phyloP scores from a whole-genome alignment of 2,797 vertebrate species.

The Cossypha dichroa region DNA sequence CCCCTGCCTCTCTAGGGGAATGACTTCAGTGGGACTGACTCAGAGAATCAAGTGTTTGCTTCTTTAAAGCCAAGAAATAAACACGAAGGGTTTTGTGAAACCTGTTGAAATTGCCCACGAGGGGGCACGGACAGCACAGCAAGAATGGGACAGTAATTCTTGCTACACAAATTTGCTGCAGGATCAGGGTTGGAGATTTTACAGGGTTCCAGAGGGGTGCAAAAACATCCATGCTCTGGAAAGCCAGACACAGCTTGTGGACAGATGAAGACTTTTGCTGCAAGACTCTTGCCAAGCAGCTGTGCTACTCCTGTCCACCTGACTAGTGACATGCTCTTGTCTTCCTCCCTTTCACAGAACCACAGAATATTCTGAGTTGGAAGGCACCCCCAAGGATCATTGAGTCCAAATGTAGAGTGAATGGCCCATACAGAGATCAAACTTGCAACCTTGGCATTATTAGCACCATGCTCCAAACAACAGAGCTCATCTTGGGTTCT shows the following conservation, averaged over 20 bases:
- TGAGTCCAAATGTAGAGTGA: not conserved
- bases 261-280: not conserved
- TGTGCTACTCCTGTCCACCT: not conserved
- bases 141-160: not conserved
- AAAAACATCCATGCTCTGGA: not conserved
- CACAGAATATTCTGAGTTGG: not conserved
- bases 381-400: not conserved
- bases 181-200: not conserved
- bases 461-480: not conserved
- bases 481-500: not conserved
- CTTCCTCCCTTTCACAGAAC: not conserved
- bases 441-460: not conserved
- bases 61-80: not conserved
- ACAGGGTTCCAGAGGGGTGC: not conserved
- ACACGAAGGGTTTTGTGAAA: not conserved
- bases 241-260: not conserved
- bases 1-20: not conserved
- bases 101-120: not conserved
- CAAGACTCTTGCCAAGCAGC: not conserved
- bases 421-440: not conserved
- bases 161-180: not conserved
- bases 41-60: not conserved
- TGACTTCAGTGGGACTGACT: not conserved
- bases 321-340: not conserved
- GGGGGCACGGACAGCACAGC: not conserved